phyloP scores from a whole-genome alignment of 2,113 vertebrate species.

The Heterocephalus glaber region DNA sequence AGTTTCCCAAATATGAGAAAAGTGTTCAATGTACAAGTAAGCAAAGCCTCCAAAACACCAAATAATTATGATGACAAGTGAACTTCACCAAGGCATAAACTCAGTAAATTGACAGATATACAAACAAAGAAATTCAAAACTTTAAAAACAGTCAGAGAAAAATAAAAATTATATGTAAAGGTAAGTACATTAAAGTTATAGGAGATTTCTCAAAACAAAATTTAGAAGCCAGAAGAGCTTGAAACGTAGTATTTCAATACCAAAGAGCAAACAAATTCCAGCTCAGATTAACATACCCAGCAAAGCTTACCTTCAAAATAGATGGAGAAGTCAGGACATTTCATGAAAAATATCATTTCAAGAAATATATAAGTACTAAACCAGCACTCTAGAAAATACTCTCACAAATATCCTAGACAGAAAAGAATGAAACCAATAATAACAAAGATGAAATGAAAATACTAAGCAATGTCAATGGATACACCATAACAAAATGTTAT shows the following conservation, averaged over 20 bases:
- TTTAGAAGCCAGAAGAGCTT: not conserved
- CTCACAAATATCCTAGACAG: not conserved
- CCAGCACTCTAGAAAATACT: not conserved
- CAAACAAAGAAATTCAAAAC: not conserved
- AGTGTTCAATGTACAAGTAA: not conserved
- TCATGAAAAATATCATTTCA: not conserved
- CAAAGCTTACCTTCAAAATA: not conserved
- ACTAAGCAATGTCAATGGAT: not conserved
- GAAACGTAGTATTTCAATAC: not conserved
- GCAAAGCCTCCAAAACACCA: not conserved
- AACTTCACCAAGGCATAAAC: not conserved
- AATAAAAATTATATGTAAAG: not conserved
- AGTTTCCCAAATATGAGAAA: not conserved
- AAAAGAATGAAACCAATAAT: not conserved
- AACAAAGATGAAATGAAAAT: not conserved
- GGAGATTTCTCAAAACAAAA: not conserved
- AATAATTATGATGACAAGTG: not conserved
- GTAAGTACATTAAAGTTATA: not conserved
- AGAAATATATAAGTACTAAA: not conserved
- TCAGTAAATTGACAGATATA: too few species aligned
- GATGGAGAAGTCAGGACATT: too few species aligned
- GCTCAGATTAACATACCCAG: too few species aligned
- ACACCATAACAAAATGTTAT: not conserved
- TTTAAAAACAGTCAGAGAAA: not conserved
- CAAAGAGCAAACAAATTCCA: not conserved